Conservation (phyloP, 2,888 invertebrate species). For the Sipha maydis region DNA sequence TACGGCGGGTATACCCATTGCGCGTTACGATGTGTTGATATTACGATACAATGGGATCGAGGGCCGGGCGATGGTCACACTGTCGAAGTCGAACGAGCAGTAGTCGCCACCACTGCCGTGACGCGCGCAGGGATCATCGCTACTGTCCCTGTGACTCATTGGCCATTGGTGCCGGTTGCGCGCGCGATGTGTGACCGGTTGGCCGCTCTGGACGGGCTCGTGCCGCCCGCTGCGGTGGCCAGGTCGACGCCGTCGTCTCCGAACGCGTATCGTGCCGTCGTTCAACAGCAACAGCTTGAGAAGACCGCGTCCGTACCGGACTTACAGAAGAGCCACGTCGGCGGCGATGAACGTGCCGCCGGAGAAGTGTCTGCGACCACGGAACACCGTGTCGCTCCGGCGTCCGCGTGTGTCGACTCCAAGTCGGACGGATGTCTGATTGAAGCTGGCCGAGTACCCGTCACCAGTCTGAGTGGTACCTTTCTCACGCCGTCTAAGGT, state of each 20-base stretch:
- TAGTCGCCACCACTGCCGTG: background rate
- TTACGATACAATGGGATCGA: background rate
- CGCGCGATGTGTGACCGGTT: conserved; percentile 61
- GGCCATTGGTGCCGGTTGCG: conserved; percentile 48
- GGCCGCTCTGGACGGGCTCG: conserved; percentile 58
- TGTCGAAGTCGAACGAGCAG: background rate
- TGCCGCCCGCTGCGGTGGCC: conserved; percentile 44
- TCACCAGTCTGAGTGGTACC: conserved; percentile 53
- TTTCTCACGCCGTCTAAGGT: conserved; percentile 37
- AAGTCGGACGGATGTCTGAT: conserved; percentile 53
- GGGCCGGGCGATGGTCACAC: conserved; percentile 25
- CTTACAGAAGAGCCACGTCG: background rate
- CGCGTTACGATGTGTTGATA: background rate
- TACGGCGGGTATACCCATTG: background rate
- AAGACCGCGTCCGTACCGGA: conserved; percentile 58
- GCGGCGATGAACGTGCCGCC: background rate
- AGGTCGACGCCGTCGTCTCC: conserved; percentile 63
- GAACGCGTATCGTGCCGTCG: conserved; percentile 57
- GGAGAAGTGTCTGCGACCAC: background rate
- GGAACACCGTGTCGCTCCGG: conserved; percentile 11
- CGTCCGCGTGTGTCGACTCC: conserved; percentile 47
- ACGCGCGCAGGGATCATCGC: background rate
- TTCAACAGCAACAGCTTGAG: conserved; percentile 50
- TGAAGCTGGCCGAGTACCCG: conserved; percentile 25
- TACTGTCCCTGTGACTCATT: conserved; percentile 44